Evolutionary conservation across 2,797 vertebrate genomes (phyloP), one percentile per base, ranked within the genome.

Genomic region (Paguma larvata): DNA sequence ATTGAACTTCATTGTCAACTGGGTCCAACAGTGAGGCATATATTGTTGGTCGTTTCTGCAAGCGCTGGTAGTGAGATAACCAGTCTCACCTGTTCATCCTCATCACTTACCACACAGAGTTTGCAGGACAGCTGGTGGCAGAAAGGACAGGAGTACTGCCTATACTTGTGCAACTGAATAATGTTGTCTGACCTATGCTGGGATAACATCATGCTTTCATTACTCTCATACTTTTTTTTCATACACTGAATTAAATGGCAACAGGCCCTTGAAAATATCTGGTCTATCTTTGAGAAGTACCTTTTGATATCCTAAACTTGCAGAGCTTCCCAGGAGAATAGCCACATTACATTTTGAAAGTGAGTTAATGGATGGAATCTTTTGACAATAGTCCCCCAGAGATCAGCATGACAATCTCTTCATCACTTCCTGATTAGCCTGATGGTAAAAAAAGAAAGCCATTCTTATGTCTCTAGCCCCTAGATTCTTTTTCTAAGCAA

Each of bases 341-440:
- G 32, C 10, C 67, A 65, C 7, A 77, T 91, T 78, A 83, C 4
- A 84, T 96, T 97, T 97, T 75, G 51, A 94, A 97, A 94, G 59
- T 44, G 27, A 91, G 67, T 79, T 94, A 97, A 96, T 85, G 18
- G 59, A 12, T 92, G 84, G 11, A n/a, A 87, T 83, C 59, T 94
- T 95, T 85, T 94, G 38, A 94, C 72, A 95, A 79, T 25, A 85
- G 6, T 67, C 16, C n/a, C 30, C 25, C 23, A 89, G 85, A 96
- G 87, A 95, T 82, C 59, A 97, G 68, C 30, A 30, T 90, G 70
- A 77, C 63, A 95, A 86, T 92, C 46, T 92, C 62, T 10, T 93
- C 44, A 72, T 77, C 44, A 56, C 16, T 6, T 82, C 14, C 34
- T 85, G 90, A 92, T 92, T 93, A 96, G 23, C 14, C 15, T 90